Evolutionary conservation across 2,888 invertebrate species (phyloP).

Genomic region (Strigamia crassipes): DNA sequence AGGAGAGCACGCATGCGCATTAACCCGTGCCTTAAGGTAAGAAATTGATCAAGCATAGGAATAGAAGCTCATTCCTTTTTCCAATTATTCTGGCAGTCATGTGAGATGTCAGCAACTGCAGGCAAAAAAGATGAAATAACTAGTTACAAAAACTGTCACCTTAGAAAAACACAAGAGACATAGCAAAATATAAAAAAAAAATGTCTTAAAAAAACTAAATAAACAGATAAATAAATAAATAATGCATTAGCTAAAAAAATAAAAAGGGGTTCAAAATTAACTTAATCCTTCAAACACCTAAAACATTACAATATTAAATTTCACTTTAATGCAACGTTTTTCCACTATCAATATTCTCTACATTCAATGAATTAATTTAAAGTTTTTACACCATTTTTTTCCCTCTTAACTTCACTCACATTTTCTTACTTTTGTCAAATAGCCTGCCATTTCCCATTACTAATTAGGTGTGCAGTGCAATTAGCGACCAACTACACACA

Average conservation of each 20-base stretch:
- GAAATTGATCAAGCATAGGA: conserved; percentile 35
- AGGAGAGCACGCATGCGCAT: conserved; percentile 1
- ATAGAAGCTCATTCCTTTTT: conserved; percentile 35
- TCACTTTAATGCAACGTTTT: too few species aligned
- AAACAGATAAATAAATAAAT: background rate
- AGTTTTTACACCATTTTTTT: background rate
- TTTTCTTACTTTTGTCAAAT: conserved; percentile 4
- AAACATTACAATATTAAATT: too few species aligned
- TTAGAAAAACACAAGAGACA: background rate
- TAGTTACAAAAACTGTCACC: conserved; percentile 29
- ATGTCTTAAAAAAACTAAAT: background rate
- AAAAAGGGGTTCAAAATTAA: too few species aligned
- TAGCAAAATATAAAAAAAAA: background rate
- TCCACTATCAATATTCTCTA: background rate
- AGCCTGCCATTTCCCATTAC: conserved; percentile 38
- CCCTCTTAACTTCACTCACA: background rate
- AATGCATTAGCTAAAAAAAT: background rate
- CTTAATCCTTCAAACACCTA: too few species aligned
- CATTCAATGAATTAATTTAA: background rate
- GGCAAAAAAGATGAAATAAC: background rate
- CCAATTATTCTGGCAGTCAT: conserved; percentile 37
- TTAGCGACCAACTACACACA: conserved; percentile 33
- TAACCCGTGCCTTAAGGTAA: conserved; percentile 30
- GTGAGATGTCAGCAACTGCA: conserved; percentile 25
- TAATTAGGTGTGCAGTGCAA: conserved; percentile 35